Evolutionary conservation across 2,888 invertebrate genomes (phyloP), one percentile per base, ranked within the genome.

Genomic region (Aspidiotus rigidus): DNA sequence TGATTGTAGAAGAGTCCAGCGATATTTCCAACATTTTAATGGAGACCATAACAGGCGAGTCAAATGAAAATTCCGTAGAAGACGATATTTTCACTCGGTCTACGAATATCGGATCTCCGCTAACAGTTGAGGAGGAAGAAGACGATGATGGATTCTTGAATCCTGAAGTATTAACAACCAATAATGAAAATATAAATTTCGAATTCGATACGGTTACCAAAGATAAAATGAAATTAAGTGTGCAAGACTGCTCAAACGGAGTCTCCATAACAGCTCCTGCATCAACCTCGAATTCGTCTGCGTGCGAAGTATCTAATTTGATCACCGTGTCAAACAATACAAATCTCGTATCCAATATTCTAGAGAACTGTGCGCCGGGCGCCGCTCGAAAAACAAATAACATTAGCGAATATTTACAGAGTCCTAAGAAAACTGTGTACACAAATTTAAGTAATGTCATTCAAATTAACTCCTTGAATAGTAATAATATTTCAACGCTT

Each of bases 401-500:
- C 6, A 49, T 13, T 49, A n/a, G 10, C 49, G 49, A 49, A 11
- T n/a, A 3, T 49, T 49, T 49, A 49, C 49, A 2, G 10, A 49
- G 49, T 49, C 49, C n/a, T 2, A 49, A 49, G n/a, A 49, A 49
- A 13, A 28, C 8, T 28, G 28, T 59, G 17, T 59, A 17, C 39
- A 28, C 59, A 16, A 59, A 59, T 39, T 8, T n/a, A 15, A 44
- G 59, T 7, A 66, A 56, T n/a, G n/a, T 66, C 9, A 57, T 66
- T 15, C 57, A 49, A 44, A 15, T 66, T 9, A 66, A 60, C 39
- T 49, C 66, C 7, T 7, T 44, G 8, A 57, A 7, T 49, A 49
- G 13, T 39, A 57, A 16, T 9, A 66, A 66, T 49, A 13, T 66
- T 49, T 42, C 66, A 6, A 59, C 66, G 13, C 59, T 59, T n/a